phyloP scores from a whole-genome alignment of 2,113 vertebrate species.

The Notiomystis cincta region DNA sequence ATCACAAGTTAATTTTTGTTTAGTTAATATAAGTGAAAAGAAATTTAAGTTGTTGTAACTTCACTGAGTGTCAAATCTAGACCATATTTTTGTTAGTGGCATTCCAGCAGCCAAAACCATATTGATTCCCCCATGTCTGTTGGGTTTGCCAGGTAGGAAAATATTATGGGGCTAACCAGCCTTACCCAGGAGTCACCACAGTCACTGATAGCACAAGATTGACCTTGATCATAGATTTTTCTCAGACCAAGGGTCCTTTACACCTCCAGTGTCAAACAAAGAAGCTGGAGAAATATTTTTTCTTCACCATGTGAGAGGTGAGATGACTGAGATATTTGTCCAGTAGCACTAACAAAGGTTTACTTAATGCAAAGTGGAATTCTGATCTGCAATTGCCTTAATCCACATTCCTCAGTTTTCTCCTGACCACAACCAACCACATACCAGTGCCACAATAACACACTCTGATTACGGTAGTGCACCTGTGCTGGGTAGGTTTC shows the following conservation, averaged over 20 bases:
- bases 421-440: background rate
- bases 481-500: background rate
- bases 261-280: background rate
- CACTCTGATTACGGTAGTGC: background rate
- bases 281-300: background rate
- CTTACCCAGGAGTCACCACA: background rate
- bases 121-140: background rate
- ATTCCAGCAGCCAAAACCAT: background rate
- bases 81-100: background rate
- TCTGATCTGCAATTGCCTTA: constrained; percentile 13
- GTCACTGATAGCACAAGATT: background rate
- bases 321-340: background rate
- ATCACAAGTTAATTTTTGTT: background rate
- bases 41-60: background rate
- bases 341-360: background rate
- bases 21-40: background rate
- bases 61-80: background rate
- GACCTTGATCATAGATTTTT: background rate
- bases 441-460: background rate
- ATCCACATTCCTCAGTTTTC: constrained; percentile 31
- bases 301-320: background rate
- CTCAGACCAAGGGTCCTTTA: background rate
- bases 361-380: constrained; percentile 33
- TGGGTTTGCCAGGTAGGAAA: background rate
- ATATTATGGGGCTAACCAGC: fast-evolving